Conservation (phyloP, 2,797 vertebrate species). For the Coracias cyanogaster region DNA sequence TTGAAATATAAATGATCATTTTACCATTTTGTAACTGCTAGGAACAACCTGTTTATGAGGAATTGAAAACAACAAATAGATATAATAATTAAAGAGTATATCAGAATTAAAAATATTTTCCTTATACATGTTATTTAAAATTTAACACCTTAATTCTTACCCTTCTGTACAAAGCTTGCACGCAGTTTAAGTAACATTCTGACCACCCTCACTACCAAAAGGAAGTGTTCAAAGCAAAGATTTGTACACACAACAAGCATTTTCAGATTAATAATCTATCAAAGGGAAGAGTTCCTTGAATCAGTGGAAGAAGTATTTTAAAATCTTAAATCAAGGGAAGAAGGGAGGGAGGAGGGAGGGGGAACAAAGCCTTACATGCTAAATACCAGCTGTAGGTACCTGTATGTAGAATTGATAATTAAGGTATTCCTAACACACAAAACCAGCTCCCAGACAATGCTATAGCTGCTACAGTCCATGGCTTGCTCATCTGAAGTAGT, state of each 20-base stretch:
- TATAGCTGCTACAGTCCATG: constrained; percentile 81
- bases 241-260: constrained; percentile 79
- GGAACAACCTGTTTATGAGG: constrained; percentile 48
- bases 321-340: constrained; percentile 73
- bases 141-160: constrained; percentile 80
- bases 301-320: constrained; percentile 79
- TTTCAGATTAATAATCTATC: constrained; percentile 79
- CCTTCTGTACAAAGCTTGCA: constrained; percentile 81
- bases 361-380: constrained; percentile 84
- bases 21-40: constrained; percentile 58
- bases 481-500: constrained; percentile 83
- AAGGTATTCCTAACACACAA: constrained; percentile 79
- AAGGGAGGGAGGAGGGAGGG: constrained; percentile 12
- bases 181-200: constrained; percentile 78
- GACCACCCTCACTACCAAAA: constrained; percentile 70
- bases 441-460: constrained; percentile 74
- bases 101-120: constrained; percentile 80
- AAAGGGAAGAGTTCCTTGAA: constrained; percentile 81
- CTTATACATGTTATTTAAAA: constrained; percentile 82
- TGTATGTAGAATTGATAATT: constrained; percentile 81
- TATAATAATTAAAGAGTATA: constrained; percentile 80
- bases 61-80: constrained; percentile 73
- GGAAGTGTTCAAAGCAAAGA: constrained; percentile 74
- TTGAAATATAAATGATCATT: constrained; percentile 59
- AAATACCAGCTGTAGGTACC: constrained; percentile 81